phyloP scores from a whole-genome alignment of 1,140 invertebrate species.

The Hyles euphorbiae region DNA sequence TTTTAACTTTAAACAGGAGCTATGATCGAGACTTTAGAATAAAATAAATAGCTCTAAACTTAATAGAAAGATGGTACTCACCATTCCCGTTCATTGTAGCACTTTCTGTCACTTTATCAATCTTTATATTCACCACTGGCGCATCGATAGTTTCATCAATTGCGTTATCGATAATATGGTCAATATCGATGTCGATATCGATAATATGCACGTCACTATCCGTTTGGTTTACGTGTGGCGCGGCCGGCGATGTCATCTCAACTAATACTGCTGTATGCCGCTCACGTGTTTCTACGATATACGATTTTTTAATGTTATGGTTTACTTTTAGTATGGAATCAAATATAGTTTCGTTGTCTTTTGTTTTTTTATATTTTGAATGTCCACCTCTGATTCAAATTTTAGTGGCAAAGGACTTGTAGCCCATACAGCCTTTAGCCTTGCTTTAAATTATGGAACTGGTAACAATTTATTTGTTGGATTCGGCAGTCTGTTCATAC shows the following conservation, averaged over 20 bases:
- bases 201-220: conserved; percentile 44
- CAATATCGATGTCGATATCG: conserved; percentile 37
- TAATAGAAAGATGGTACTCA: conserved; percentile 18
- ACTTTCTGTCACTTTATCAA: conserved; percentile 20
- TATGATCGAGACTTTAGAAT: too few relatives aligned
- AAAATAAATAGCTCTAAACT: too few relatives aligned
- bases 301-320: not conserved
- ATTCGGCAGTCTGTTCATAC: too few relatives aligned
- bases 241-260: conserved; percentile 42
- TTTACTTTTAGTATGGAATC: not conserved
- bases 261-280: conserved; percentile 25
- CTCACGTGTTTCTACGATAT: not conserved
- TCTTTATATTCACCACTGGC: conserved; percentile 14
- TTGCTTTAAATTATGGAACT: too few relatives aligned
- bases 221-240: conserved; percentile 31
- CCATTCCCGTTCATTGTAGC: conserved; percentile 42
- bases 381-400: too few relatives aligned
- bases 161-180: conserved; percentile 5
- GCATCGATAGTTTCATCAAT: conserved; percentile 7
- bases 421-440: too few relatives aligned
- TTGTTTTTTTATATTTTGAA: too few relatives aligned
- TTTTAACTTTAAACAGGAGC: too few relatives aligned
- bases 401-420: too few relatives aligned
- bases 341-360: too few relatives aligned
- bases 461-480: too few relatives aligned